Evolutionary conservation across 2,113 vertebrate species (phyloP).

Genomic region (Himantopus leucocephalus): DNA sequence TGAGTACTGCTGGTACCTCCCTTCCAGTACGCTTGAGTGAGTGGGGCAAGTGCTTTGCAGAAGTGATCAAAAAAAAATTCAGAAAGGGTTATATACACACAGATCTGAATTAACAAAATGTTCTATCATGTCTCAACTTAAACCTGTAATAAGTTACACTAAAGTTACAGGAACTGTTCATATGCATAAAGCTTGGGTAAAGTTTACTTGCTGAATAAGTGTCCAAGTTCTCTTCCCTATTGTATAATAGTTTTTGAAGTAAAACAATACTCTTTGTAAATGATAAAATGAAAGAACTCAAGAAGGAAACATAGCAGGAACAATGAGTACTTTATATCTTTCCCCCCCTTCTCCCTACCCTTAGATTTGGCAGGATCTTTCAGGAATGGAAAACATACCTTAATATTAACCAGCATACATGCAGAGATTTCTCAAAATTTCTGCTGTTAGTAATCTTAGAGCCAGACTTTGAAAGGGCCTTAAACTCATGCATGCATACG

Average conservation of each 20-base stretch:
- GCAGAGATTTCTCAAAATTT: not conserved
- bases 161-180: not conserved
- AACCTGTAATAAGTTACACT: not conserved
- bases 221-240: not conserved
- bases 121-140: not conserved
- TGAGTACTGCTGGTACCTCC: not conserved
- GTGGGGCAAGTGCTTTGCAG: not conserved
- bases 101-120: not conserved
- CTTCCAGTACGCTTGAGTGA: not conserved
- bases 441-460: not conserved
- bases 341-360: not conserved
- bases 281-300: not conserved
- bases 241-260: not conserved
- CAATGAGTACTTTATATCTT: constrained; percentile 35
- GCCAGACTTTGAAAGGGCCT: not conserved
- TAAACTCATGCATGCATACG: not conserved
- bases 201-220: not conserved
- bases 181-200: not conserved
- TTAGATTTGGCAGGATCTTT: constrained; percentile 22
- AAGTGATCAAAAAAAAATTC: not conserved
- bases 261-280: constrained; percentile 6
- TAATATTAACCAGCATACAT: not conserved
- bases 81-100: not conserved
- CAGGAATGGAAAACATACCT: constrained; percentile 44
- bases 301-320: constrained; percentile 10